phyloP scores from a whole-genome alignment of 1,140 invertebrate genomes.

The Formica exsecta region DNA sequence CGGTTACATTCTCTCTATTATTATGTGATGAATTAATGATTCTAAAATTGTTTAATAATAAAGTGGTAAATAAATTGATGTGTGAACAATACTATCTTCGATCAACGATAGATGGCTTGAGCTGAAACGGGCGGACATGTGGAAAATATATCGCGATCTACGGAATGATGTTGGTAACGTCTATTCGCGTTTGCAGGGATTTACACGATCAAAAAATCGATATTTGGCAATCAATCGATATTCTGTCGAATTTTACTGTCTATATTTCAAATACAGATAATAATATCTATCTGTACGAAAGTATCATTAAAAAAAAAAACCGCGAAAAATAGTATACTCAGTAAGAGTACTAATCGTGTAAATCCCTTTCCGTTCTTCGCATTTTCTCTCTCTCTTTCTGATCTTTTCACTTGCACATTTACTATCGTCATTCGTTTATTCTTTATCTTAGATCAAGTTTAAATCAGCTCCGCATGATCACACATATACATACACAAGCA shows the following conservation, averaged over 20 bases:
- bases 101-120: neutral
- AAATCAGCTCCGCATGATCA: slow-evolving; percentile 44
- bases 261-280: neutral
- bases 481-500: slow-evolving; percentile 11
- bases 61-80: neutral
- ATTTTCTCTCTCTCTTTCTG: slow-evolving; percentile 32
- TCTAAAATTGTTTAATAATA: neutral
- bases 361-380: slow-evolving; percentile 34
- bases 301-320: neutral
- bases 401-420: slow-evolving; percentile 23
- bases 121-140: slow-evolving; percentile 50
- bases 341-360: slow-evolving; percentile 31
- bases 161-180: slow-evolving; percentile 41
- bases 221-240: slow-evolving; percentile 25
- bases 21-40: neutral
- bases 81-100: neutral
- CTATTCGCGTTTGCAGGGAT: neutral
- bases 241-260: too few species aligned
- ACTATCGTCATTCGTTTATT: slow-evolving; percentile 1
- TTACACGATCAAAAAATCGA: slow-evolving; percentile 33
- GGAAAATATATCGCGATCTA: slow-evolving; percentile 43
- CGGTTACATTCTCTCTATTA: too few species aligned
- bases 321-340: neutral
- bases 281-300: neutral
- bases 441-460: slow-evolving; percentile 10